phyloP scores from a whole-genome alignment of 2,888 invertebrate genomes.

The Lobophora halterata region DNA sequence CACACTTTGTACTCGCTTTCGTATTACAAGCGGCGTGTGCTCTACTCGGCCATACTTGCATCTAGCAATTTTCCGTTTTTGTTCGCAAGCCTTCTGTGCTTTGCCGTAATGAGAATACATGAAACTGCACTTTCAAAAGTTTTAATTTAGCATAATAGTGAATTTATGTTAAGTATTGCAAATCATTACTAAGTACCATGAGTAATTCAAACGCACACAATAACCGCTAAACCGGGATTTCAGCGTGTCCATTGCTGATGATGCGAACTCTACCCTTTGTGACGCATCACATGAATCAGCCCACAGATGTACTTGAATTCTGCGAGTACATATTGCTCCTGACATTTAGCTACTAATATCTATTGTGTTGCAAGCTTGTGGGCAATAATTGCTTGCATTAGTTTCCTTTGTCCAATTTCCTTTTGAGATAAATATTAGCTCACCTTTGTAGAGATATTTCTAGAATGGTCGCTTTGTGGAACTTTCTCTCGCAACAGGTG shows the following conservation, averaged over 20 bases:
- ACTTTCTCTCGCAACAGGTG: constrained; percentile 59
- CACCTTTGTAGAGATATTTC: constrained; percentile 27
- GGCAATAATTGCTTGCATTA: constrained; percentile 28
- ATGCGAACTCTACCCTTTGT: constrained; percentile 35
- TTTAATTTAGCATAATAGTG: constrained; percentile 3
- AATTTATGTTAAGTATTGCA: constrained; percentile 4
- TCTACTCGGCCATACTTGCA: constrained; percentile 31
- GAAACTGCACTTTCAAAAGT: constrained; percentile 6
- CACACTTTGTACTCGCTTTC: constrained; percentile 67
- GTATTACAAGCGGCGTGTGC: constrained; percentile 45
- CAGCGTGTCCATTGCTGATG: constrained; percentile 14
- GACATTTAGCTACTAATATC: constrained; percentile 31
- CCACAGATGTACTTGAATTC: constrained; percentile 40
- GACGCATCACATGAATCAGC: constrained; percentile 41
- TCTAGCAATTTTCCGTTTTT: constrained; percentile 23
- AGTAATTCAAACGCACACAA: constrained; percentile 3
- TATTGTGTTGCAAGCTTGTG: constrained; percentile 30
- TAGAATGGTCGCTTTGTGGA: constrained; percentile 27
- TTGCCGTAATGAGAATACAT: constrained; percentile 15
- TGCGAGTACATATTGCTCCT: constrained; percentile 26
- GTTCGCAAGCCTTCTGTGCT: constrained; percentile 15
- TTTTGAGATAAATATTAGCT: constrained; percentile 30
- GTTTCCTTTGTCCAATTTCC: constrained; percentile 39
- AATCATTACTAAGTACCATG: constrained; percentile 1
- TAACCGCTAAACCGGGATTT: constrained; percentile 6